Evolutionary conservation across 2,797 vertebrate genomes (phyloP).

Genomic region (Notolepis coatsorum): DNA sequence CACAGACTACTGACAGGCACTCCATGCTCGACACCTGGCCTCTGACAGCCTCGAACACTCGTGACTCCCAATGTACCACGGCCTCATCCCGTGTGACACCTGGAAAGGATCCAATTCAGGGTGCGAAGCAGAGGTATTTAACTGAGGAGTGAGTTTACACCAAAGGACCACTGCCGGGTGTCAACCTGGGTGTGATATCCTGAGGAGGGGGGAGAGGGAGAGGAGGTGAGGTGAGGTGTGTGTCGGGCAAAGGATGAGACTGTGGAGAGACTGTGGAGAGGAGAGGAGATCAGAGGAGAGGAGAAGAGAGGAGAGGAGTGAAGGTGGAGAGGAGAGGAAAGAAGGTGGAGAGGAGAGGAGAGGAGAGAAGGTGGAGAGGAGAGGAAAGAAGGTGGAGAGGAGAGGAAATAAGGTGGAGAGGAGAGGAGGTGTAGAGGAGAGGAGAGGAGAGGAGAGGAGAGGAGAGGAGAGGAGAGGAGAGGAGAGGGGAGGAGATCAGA

Average conservation of each 20-base stretch:
- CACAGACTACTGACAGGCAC: no score
- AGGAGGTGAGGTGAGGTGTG: neutral
- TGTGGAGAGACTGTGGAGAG: conserved; percentile 14
- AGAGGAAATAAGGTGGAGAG: neutral
- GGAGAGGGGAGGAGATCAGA: conserved; percentile 17
- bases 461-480: conserved; percentile 24
- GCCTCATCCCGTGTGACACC: no score
- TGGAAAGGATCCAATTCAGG: neutral
- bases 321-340: neutral
- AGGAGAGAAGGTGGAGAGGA: neutral
- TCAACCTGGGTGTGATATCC: no score
- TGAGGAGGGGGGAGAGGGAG: neutral
- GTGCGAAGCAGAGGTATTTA: conserved; percentile 4
- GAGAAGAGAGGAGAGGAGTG: neutral
- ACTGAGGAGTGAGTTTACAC: neutral
- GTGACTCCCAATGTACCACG: no score
- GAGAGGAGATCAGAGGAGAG: conserved; percentile 10
- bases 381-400: neutral
- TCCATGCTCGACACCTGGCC: no score
- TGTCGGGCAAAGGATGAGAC: neutral
- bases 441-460: conserved; percentile 35
- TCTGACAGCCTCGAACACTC: no score
- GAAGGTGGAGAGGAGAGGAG: neutral
- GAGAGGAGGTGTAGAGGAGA: conserved; percentile 56
- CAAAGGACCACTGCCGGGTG: no score